phyloP scores from a whole-genome alignment of 2,113 vertebrate genomes.

The Strigops habroptila region DNA sequence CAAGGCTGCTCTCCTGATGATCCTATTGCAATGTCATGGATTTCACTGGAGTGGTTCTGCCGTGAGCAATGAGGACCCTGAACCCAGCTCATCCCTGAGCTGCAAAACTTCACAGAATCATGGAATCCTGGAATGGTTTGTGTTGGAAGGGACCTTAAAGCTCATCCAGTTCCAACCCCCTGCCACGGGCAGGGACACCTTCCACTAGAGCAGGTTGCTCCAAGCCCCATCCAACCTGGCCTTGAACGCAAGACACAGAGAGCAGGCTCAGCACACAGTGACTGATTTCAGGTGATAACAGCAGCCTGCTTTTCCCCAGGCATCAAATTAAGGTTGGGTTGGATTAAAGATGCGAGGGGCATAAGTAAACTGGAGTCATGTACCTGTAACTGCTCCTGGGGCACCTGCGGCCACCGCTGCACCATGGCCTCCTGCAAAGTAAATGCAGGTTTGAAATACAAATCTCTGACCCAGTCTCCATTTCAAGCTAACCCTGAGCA shows the following conservation, averaged over 20 bases:
- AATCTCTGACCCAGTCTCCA: neutral
- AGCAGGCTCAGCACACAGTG: neutral
- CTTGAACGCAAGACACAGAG: neutral
- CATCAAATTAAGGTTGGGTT: neutral
- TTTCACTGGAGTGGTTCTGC: neutral
- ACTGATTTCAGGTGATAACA: neutral
- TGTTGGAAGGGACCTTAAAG: neutral
- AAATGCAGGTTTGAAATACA: neutral
- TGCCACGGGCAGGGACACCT: neutral
- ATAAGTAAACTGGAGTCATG: neutral
- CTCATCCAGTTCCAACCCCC: neutral
- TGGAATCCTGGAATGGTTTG: neutral
- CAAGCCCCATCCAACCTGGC: neutral
- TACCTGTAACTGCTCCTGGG: neutral
- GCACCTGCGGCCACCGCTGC: neutral
- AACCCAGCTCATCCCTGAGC: neutral
- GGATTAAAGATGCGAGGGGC: neutral
- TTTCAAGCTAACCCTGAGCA: neutral
- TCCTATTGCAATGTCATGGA: neutral
- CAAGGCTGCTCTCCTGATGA: neutral
- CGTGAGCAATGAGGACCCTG: neutral
- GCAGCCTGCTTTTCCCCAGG: neutral
- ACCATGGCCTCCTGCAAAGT: neutral
- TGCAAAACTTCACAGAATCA: neutral
- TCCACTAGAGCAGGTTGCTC: neutral